Evolutionary conservation across 2,797 vertebrate genomes (phyloP), one percentile per base, ranked within the genome.

Genomic region (Glyptemys insculpta): DNA sequence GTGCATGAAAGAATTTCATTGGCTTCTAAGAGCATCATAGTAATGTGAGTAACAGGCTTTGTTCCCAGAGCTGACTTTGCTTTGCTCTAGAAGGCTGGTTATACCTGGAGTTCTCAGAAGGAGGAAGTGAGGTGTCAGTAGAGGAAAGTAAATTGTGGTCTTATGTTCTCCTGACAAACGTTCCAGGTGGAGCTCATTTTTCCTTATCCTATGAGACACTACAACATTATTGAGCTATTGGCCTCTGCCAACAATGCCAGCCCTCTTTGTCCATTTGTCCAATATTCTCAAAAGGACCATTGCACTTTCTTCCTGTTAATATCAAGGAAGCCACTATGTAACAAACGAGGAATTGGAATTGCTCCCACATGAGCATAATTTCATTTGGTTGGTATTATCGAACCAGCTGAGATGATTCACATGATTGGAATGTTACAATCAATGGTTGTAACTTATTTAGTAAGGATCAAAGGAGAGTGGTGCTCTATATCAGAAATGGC

Each of bases 81-180:
- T 21, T 41, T 72, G 37, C 37, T 72, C 68, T 23, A 5, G 25
- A 41, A 23, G 68, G 21, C 10, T 78, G 14, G 12, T 49, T 53
- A 80, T 37, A 3, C 1, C 1, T 83, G 76, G 80, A 86, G 84
- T 87, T 92, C 79, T 37, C 0, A 0, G 34, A 72, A 37, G 27
- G 15, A 78, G 27, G 44, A 49, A 31, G 44, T 31, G 27, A 78
- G 44, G 12, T 78, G 47, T 27, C 74, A 78, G 81, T 0, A 0
- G 25, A 85, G 89, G 78, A 80, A 6, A 88, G 80, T 74, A 79
- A 96, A 92, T 93, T 18, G 15, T 31, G 44, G 27, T 78, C 74
- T 29, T 47, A 12, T 11, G n/a, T 37, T 68, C n/a, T 41, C n/a
- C 65, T 68, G 65, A 9, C 25, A 27, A 14, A 76, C 8, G 12